Percentiles rank a stretch among this genome's conserved stretches.
Conservation (phyloP, 1,140 invertebrate genomes). For the Anthonomus grandis region DNA sequence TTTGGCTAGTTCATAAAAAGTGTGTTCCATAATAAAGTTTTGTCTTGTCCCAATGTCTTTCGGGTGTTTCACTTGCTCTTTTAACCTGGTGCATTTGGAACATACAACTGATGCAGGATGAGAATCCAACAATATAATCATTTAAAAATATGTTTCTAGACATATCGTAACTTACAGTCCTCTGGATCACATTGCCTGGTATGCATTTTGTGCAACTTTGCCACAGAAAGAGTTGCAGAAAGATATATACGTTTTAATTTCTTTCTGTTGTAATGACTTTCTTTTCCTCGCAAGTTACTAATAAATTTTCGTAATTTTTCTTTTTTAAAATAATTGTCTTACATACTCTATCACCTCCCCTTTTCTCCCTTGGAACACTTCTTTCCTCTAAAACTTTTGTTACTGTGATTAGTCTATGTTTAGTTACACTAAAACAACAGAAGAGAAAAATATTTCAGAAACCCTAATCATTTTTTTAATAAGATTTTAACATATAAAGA, state of each 20-base stretch:
- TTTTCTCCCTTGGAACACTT: slow-evolving; percentile 15
- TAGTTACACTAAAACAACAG: slow-evolving; percentile 11
- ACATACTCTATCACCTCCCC: slow-evolving; percentile 19
- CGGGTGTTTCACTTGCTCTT: slow-evolving; percentile 14
- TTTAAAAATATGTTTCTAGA: slow-evolving; percentile 24
- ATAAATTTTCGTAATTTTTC: slow-evolving; percentile 19
- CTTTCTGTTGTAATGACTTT: slow-evolving; percentile 26
- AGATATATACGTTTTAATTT: slow-evolving; percentile 23
- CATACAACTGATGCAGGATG: slow-evolving; percentile 21
- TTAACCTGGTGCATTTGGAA: slow-evolving; percentile 20
- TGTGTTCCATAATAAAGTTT: slow-evolving; percentile 20
- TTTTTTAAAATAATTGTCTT: slow-evolving; percentile 18
- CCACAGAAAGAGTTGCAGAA: slow-evolving; percentile 10
- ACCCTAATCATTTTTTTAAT: slow-evolving; percentile 8
- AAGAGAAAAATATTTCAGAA: slow-evolving; percentile 13
- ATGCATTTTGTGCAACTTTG: slow-evolving; percentile 16
- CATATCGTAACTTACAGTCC: slow-evolving; percentile 19
- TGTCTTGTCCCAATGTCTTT: slow-evolving; percentile 10
- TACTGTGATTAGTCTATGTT: slow-evolving; percentile 25
- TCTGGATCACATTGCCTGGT: slow-evolving; percentile 12
- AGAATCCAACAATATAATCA: slow-evolving; percentile 23
- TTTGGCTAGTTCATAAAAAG: slow-evolving; percentile 11
- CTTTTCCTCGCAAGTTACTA: slow-evolving; percentile 19
- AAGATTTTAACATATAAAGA: too few relatives aligned
- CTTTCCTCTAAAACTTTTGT: slow-evolving; percentile 14